These are phyloP conservation scores for Bombus superbus DNA, from an alignment of 1,140 invertebrate species.

Conservation along the genomic window DNA sequence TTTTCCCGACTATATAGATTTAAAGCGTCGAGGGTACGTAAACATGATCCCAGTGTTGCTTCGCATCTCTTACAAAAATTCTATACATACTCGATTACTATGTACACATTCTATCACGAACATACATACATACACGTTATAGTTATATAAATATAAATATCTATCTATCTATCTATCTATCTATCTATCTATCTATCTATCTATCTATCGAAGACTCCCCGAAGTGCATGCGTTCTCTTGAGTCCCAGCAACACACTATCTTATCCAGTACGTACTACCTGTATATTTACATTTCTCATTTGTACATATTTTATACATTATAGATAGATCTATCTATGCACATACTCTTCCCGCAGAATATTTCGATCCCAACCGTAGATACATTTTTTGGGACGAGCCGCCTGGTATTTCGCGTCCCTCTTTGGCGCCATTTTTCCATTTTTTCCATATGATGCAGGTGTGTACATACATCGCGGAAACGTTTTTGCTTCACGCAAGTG, in stretches of 20 bases:
- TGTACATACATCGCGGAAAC: neutral
- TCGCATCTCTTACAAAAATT: conserved; percentile 71
- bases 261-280: conserved; percentile 53
- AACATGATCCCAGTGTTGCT: conserved; percentile 78
- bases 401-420: neutral
- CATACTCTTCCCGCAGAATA: conserved; percentile 18
- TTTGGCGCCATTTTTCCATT: neutral
- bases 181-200: conserved; percentile 42
- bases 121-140: conserved; percentile 53
- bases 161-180: conserved; percentile 41
- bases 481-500: neutral
- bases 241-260: conserved; percentile 70
- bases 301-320: conserved; percentile 67
- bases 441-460: neutral
- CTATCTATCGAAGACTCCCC: conserved; percentile 46
- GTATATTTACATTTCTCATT: conserved; percentile 70
- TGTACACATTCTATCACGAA: conserved; percentile 32
- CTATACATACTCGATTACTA: conserved; percentile 47
- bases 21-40: conserved; percentile 77
- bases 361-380: conserved; percentile 52
- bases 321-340: conserved; percentile 62
- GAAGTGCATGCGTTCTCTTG: conserved; percentile 76
- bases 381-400: conserved; percentile 35
- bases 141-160: conserved; percentile 44
- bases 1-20: conserved; percentile 48